Percentiles rank a stretch among this genome's conserved stretches.
These are phyloP conservation scores for Allygus modestus DNA, from an alignment of 2,888 invertebrate species.

Conservation along the genomic window DNA sequence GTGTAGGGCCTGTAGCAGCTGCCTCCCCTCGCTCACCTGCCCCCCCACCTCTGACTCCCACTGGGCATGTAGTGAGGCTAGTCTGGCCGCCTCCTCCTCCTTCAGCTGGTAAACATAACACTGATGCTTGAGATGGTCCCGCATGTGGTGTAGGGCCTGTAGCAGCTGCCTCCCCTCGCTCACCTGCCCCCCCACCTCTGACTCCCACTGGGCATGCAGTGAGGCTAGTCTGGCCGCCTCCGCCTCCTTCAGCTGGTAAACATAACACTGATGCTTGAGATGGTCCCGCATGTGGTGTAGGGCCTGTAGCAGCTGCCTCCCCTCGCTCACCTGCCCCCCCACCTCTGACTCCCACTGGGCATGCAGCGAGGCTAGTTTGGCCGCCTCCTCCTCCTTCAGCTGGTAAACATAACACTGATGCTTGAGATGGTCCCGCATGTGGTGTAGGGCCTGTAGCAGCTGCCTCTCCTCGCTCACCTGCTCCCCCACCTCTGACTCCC, in stretches of 20 bases:
- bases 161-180: constrained; percentile 38
- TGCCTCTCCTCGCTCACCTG: constrained; percentile 33
- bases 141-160: constrained; percentile 1
- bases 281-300: background rate
- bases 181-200: constrained; percentile 49
- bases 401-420: constrained; percentile 14
- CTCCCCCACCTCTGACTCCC: constrained; percentile 39
- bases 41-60: constrained; percentile 47
- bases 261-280: constrained; percentile 13
- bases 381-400: constrained; percentile 51
- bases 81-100: constrained; percentile 46
- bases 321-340: constrained; percentile 46
- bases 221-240: constrained; percentile 37
- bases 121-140: no score
- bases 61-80: background rate
- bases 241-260: constrained; percentile 42
- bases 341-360: constrained; percentile 31
- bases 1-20: constrained; percentile 31
- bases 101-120: constrained; percentile 18
- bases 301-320: constrained; percentile 29
- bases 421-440: no score
- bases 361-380: constrained; percentile 8
- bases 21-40: constrained; percentile 41
- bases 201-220: constrained; percentile 12
- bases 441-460: constrained; percentile 12